Percentiles rank a stretch among this genome's conserved stretches.
Conservation (phyloP, 2,113 vertebrate species). For the Climacteris rufus region DNA sequence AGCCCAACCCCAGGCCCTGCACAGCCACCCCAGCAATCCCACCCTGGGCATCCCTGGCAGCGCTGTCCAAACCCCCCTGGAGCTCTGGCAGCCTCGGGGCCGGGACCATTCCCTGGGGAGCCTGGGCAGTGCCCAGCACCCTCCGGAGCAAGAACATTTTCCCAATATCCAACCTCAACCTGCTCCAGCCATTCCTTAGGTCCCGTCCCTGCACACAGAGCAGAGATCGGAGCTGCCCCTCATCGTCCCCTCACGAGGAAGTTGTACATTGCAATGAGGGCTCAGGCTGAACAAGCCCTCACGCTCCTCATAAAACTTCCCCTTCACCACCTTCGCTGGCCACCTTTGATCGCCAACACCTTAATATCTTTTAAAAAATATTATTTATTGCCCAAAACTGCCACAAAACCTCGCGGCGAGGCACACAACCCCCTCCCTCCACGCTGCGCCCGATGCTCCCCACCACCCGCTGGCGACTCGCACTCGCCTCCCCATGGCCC, state of each 20-base stretch:
- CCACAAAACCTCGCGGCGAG: not conserved
- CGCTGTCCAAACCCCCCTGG: not conserved
- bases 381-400: not conserved
- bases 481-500: accelerated
- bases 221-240: not conserved
- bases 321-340: too few species aligned
- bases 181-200: not conserved
- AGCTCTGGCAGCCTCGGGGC: not conserved
- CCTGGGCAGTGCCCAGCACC: not conserved
- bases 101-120: not conserved
- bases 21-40: not conserved
- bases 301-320: not conserved
- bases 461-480: accelerated
- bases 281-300: not conserved
- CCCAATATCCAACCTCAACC: not conserved
- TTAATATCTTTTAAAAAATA: too few species aligned
- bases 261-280: accelerated
- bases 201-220: not conserved
- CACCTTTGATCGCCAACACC: not conserved
- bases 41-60: too few species aligned
- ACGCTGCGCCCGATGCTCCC: accelerated
- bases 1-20: not conserved
- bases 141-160: too few species aligned
- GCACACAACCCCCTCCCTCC: not conserved
- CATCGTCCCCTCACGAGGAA: not conserved